Evolutionary conservation across 1,140 invertebrate species (phyloP), one percentile per base, ranked within the genome.

Genomic region (Spodoptera litura): DNA sequence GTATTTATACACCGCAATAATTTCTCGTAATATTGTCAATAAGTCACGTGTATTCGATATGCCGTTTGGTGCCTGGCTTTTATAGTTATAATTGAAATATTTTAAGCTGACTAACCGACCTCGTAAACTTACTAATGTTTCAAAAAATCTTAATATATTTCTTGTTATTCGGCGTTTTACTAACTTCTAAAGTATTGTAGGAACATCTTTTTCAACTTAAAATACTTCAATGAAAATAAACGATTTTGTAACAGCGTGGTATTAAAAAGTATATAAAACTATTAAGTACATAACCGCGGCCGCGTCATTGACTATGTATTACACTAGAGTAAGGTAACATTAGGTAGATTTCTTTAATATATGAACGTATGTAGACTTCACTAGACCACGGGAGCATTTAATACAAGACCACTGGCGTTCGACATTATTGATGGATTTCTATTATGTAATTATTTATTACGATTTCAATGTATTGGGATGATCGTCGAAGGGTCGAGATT

Each of bases 1-100:
- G 27, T 78, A 58, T 78, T 52, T 71, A 71, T 71, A 71, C 66
- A 51, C 62, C 62, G 59, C 72, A 20, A 64, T 62, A 11, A 77
- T 44, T 38, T 44, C 51, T 44, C 15, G 20, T 64, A 25, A 15
- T 75, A 75, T 38, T 35, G 59, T 52, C 66, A 64, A 77, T 53
- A 73, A 20, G 10, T 53, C 62, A 68, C 62, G 44, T 78, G 70
- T 81, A 81, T 62, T 62, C 77, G 56, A 79, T 81, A 83, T 85
- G 81, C 87, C 88, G 81, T 82, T 79, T 80, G 87, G 88, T 89
- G 88, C 87, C 86, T 91, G 84, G 85, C 86, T 87, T 66, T 87
- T 86, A 87, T 84, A 87, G 81, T 77, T 35, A 68, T 72, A 61
- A 83, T 87, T 85, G 74, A 83, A 86, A 85, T 85, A 85, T 84